Evolutionary conservation across 2,113 vertebrate genomes (phyloP), one percentile per base, ranked within the genome.

Genomic region (Spea multiplicata): DNA sequence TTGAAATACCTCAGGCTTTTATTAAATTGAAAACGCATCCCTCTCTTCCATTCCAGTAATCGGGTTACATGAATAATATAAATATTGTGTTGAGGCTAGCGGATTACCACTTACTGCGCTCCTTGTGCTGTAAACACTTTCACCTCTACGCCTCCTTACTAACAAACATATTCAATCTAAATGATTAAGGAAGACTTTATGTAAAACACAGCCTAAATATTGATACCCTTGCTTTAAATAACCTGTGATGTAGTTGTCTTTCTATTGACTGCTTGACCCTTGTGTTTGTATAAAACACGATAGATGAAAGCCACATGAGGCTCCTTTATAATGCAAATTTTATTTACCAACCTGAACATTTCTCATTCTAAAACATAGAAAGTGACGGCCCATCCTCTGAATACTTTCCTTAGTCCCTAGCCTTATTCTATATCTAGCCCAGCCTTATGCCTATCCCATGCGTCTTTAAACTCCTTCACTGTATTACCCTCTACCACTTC

Each of bases 271-370:
- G 87, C 83, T 66, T 93, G 88, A 87, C 87, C 85, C 89, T 81
- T 84, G 89, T 91, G 89, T 91, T 92, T 90, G 88, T 93, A 92
- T 93, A 92, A 88, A 93, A 89, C 81, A 48, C 49, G 88, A 89
- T 89, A 85, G 73, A 87, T 50, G 83, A 73, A 74, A 82, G 69
- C 88, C 81, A 83, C 89, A 14, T 52, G 85, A 55, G 88, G 86
- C 53, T 77, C 84, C 87, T 83, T 78, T 82, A 87, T 86, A 74
- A 86, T 84, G 85, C 88, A 84, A 73, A 82, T 81, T 65, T 83
- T 85, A 48, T 67, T 86, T 83, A 76, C 65, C 30, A 74, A 81
- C 75, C 85, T 52, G 84, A 75, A 10, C 73, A 8, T 80, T 86
- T 85, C 85, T 88, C 85, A 84, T 86, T 88, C 83, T 61, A 2